Evolutionary conservation across 2,888 invertebrate genomes (phyloP), one percentile per base, ranked within the genome.

Genomic region (Platycheirus rosarum): DNA sequence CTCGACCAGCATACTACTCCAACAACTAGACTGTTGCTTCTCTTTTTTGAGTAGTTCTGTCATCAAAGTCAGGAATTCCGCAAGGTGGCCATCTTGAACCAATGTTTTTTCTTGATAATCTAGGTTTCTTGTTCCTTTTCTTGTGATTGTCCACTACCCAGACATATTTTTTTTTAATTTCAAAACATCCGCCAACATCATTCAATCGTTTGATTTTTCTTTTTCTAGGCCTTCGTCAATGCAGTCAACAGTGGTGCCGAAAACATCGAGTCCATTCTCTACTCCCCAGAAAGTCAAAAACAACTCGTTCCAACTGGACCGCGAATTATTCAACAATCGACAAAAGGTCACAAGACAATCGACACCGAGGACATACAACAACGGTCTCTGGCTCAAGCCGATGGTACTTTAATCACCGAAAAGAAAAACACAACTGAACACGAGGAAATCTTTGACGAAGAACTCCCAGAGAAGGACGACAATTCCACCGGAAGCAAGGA

Each of bases 371-470:
- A 96, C 88, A 95, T 94, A 84, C 92, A 93, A 86, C 95, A 96
- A 89, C 92, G 94, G 82, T 95, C 95, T 87, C 94, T 95, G 51
- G 92, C 95, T 53, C 94, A 94, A 85, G 93, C 95, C 35, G 96
- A 97, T 92, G 97, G 97, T 32, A 94, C 95, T 84, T 93, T 97
- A 87, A 94, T 97, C 85, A 97, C 97, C 7, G 97, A 97, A 92
- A 95, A 94, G 84, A 94, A 94, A 87, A 94, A 94, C 87, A 96
- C 94, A 70, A 95, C 95, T 84, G 95, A 96, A 89, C 96, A 96
- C 92, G 96, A 97, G 91, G 94, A 95, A 89, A 92, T 95, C 70
- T 94, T 95, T 87, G 96, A 96, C 93, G 94, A 95, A 89, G 95
- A 96, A 87, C 91, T 95, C 44, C 93, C 94, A 6, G 93, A 94